Evolutionary conservation across 2,113 vertebrate genomes (phyloP).

Genomic region (Centropus unirufus): DNA sequence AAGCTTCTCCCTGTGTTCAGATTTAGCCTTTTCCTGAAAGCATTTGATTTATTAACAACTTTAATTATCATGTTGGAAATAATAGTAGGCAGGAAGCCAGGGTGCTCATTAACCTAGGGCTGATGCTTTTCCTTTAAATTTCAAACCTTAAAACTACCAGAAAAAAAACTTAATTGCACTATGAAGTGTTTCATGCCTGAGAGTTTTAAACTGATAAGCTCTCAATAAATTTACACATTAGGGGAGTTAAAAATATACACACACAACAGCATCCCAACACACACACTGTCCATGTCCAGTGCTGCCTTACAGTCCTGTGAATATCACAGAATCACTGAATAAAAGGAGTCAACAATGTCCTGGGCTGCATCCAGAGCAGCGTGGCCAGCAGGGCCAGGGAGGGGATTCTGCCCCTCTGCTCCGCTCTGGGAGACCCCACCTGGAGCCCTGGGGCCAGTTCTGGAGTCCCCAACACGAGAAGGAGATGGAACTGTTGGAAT

Average conservation of each 20-base stretch:
- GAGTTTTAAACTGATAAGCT: neutral
- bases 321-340: neutral
- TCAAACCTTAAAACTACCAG: neutral
- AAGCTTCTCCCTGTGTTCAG: conserved; percentile 76
- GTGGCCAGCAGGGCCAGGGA: no score
- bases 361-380: no score
- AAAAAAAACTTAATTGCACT: neutral
- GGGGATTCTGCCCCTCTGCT: no score
- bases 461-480: no score
- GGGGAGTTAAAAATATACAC: neutral
- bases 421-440: no score
- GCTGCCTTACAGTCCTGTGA: neutral
- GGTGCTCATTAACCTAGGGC: neutral
- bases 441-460: no score
- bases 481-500: no score
- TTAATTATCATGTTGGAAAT: neutral
- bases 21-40: conserved; percentile 75
- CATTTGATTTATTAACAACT: neutral
- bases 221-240: neutral
- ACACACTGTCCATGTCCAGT: neutral
- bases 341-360: neutral
- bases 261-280: neutral
- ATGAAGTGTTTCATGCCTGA: fast-evolving
- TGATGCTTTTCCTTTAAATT: neutral
- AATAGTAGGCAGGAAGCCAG: neutral